Percentiles rank a stretch among this genome's conserved stretches.
Conservation (phyloP, 2,113 vertebrate genomes). For the Irena cyanogastra region DNA sequence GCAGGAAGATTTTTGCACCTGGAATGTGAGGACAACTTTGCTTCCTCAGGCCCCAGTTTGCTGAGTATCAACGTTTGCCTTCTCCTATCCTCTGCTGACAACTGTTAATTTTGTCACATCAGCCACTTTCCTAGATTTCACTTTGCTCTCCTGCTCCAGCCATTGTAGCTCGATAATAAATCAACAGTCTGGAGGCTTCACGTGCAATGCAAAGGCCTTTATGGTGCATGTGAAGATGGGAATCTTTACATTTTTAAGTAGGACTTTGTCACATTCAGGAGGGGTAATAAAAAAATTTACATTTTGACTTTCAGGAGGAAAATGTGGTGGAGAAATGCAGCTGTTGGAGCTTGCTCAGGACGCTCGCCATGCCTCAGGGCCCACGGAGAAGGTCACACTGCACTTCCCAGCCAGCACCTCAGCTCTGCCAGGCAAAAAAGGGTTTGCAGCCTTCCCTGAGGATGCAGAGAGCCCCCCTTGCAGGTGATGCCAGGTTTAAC, state of each 20-base stretch:
- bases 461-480: background rate
- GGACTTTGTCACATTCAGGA: slow-evolving; percentile 16
- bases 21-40: background rate
- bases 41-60: background rate
- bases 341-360: background rate
- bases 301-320: slow-evolving; percentile 38
- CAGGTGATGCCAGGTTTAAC: background rate
- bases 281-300: slow-evolving; percentile 32
- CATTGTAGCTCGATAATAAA: slow-evolving; percentile 22
- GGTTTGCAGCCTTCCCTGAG: background rate
- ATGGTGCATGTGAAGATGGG: background rate
- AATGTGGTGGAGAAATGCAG: background rate
- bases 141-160: slow-evolving; percentile 39
- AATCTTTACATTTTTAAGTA: slow-evolving; percentile 43
- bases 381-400: background rate
- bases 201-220: background rate
- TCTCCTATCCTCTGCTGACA: background rate
- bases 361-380: background rate
- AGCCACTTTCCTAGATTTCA: slow-evolving; percentile 19
- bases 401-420: background rate
- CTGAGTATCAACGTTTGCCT: background rate
- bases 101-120: slow-evolving; percentile 52
- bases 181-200: background rate
- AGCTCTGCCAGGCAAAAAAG: background rate
- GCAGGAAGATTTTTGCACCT: background rate